Base-by-base conservation (phyloP, 2,888 invertebrate genomes). In the Chironomus riparius region DNA sequence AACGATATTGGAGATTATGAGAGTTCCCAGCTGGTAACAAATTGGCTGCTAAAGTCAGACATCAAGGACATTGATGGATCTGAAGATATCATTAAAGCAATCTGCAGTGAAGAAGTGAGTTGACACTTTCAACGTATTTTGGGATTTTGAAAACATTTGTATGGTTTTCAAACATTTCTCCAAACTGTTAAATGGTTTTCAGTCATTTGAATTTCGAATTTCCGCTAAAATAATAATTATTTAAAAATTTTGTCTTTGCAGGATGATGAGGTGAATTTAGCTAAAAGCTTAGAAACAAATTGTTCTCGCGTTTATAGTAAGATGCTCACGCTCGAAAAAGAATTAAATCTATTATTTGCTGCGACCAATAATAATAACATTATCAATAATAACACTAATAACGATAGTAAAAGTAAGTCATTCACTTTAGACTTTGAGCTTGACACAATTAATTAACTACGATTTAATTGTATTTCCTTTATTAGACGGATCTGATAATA, bases 31-130 rank as follows among this genome's bases (percentile, higher is more conserved):
- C 13, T 70, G 13, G 48, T 76, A 22, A 70, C 76, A 47, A 75
- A 83, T 68, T 82, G 81, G 83, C 78, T 84, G 3, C 80, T 82
- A 70, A 83, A 84, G 78, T 84, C 84, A 6, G 83, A 84, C 79
- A 79, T 84, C 68, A 82, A 81, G 65, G 80, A 82, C 75, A 82
- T 82, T 47, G 83, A 81, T 70, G 82, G 81, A 38, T 83, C 82
- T 18, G 77, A 80, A 13, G 83, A 82, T 77, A 81, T 84, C 47
- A 81, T 84, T 72, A 81, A 82, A 76, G 84, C 84, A 62, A 83
- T 84, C 77, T 82, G 81, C 62, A 81, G 80, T 78, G 81, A 78
- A 56, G 81, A 81, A 78, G 81, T 79, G 76, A 77, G 77, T 38
- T 38, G 38, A 38, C 76, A 38, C 10, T 10, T 38, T 10, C 10